A percentile compares a stretch with the other conserved stretches of the same genome.
These are phyloP conservation scores for Bucco capensis DNA, from an alignment of 2,113 vertebrate species.

Conservation along the genomic window DNA sequence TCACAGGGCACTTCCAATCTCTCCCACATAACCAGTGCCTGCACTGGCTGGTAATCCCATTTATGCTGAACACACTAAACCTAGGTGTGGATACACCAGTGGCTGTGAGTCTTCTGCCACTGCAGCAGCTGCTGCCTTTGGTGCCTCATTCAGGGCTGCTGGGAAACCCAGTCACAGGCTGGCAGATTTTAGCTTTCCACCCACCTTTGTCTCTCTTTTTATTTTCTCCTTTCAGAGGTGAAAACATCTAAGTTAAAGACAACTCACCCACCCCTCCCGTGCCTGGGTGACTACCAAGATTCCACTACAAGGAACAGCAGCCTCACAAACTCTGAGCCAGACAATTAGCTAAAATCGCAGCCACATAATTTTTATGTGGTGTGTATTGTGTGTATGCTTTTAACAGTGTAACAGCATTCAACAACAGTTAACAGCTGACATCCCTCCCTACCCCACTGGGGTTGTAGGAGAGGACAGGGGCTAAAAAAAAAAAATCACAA, in stretches of 20 bases:
- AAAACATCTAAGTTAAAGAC: background rate
- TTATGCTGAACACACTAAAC: background rate
- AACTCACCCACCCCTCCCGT: background rate
- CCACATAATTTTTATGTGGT: background rate
- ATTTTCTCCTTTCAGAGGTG: background rate
- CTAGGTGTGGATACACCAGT: background rate
- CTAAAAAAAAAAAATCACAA: background rate
- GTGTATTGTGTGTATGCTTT: background rate
- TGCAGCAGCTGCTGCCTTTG: background rate
- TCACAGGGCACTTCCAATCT: background rate
- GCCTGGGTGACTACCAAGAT: background rate
- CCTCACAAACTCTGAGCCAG: background rate
- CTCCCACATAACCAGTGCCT: background rate
- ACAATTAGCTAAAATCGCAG: background rate
- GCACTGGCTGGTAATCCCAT: background rate
- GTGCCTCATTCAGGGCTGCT: background rate
- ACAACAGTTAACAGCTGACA: background rate
- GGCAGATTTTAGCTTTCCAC: background rate
- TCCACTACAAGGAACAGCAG: background rate
- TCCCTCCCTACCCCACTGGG: background rate
- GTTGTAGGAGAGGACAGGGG: background rate
- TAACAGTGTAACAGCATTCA: background rate
- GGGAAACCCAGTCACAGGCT: background rate
- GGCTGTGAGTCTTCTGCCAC: background rate
- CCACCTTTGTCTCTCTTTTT: background rate